Evolutionary conservation across 2,888 invertebrate genomes (phyloP), one percentile per base, ranked within the genome.

Genomic region (Arctia plantaginis): DNA sequence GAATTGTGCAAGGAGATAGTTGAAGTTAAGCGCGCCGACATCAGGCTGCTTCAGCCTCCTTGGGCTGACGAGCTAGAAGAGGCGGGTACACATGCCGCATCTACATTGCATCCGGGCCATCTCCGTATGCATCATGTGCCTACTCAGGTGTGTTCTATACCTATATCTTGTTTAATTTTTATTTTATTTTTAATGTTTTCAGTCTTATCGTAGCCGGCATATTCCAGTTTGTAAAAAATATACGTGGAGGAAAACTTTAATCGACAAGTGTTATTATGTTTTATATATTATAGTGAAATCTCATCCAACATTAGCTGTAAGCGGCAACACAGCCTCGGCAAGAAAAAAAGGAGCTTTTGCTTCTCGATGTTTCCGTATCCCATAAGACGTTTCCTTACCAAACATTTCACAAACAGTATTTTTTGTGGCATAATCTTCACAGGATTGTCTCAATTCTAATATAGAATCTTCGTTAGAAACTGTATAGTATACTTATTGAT

Each of bases 31-130:
- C 96, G 99, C 59, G 98, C 99, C 8, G 99, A 99, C 91, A 96
- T 99, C 77, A 97, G 99, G 39, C 96, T 99, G 41, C 95, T 99
- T 82, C 97, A 98, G 89, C 99, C 99, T 27, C 99, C 99, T 0
- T 99, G 99, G 99, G 98, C 98, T 95, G 99, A 99, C 88, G 99
- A 99, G 93, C 93, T 99, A 76, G 98, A 98, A 87, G 98, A 98
- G 86, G 94, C 96, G 0, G 94, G 95, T 62, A 90, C 94, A 8
- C 93, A 93, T 71, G 87, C 91, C 35, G 89, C 90, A 39, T 85
- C 91, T 77, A 89, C 88, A 20, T 88, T 92, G 88, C 94, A 92
- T 88, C 91, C 88, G 77, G 92, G 90, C 84, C 94, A 89, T 76
- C 77, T 92, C 75, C 87, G 92, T 2, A 85, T 88, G 79, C 96